Conservation (phyloP, 2,113 vertebrate species). For the Macaca nemestrina region DNA sequence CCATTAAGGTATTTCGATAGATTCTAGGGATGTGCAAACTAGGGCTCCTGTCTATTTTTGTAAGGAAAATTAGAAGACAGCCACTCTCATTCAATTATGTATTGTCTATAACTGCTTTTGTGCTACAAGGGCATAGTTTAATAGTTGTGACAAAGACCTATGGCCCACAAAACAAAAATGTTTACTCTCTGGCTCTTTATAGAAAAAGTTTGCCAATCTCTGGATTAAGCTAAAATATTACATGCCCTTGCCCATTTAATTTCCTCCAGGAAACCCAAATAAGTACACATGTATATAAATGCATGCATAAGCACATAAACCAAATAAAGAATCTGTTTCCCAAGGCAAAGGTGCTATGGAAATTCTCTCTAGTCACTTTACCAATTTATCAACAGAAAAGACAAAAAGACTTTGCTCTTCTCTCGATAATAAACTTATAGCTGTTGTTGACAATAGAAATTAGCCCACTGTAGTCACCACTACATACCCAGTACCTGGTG, state of each 20-base stretch:
- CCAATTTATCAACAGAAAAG: background rate
- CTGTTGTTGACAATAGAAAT: background rate
- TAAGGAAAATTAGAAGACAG: constrained; percentile 9
- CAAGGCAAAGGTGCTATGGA: background rate
- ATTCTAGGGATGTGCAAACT: background rate
- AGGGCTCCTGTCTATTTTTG: background rate
- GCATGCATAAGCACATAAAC: background rate
- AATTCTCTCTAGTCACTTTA: constrained; percentile 1
- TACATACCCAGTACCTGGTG: background rate
- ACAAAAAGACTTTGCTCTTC: background rate
- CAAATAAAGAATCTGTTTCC: background rate
- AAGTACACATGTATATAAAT: background rate
- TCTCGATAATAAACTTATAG: background rate
- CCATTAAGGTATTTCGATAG: constrained; percentile 7
- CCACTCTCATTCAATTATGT: background rate
- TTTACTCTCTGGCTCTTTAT: background rate
- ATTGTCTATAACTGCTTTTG: background rate
- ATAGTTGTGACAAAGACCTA: background rate
- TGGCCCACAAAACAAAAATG: background rate
- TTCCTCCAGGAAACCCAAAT: background rate
- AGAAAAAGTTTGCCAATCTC: background rate
- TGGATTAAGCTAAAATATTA: constrained; percentile 28
- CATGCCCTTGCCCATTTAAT: background rate
- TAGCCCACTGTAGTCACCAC: background rate
- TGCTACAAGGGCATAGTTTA: background rate